phyloP scores from a whole-genome alignment of 2,888 invertebrate genomes.

The Oscheius sp. region DNA sequence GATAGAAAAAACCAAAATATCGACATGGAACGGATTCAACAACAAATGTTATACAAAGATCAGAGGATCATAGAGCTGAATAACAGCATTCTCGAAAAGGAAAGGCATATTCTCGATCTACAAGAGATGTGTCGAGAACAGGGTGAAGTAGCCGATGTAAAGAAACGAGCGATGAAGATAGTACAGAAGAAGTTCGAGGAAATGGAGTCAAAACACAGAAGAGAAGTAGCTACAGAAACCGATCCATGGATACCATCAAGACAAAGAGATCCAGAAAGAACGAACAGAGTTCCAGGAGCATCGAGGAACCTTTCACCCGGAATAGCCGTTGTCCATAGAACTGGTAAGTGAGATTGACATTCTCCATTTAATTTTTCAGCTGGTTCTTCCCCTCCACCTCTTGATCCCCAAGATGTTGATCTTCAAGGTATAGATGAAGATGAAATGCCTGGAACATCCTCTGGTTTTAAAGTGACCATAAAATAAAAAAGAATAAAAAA shows the following conservation, averaged over 20 bases:
- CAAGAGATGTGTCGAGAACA: conserved; percentile 73
- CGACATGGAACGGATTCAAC: conserved; percentile 48
- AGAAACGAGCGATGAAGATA: conserved; percentile 63
- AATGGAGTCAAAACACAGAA: conserved; percentile 37
- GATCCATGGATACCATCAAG: conserved; percentile 31
- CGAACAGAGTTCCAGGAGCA: neutral
- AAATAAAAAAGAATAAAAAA: neutral
- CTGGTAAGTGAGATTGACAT: neutral
- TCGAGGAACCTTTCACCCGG: conserved; percentile 47
- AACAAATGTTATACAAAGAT: conserved; percentile 72
- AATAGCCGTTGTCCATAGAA: conserved; percentile 43
- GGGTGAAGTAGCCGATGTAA: conserved; percentile 64
- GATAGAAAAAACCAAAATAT: conserved; percentile 15
- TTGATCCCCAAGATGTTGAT: conserved; percentile 50
- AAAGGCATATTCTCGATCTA: conserved; percentile 81
- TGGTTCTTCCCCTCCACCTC: conserved; percentile 54
- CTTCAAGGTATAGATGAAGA: conserved; percentile 24
- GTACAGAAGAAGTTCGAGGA: conserved; percentile 58
- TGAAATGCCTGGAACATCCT: conserved; percentile 32
- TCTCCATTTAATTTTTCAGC: neutral
- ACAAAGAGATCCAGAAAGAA: neutral
- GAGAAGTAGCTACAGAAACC: conserved; percentile 52
- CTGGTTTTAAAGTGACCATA: conserved; percentile 4
- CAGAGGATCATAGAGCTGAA: conserved; percentile 78
- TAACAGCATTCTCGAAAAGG: conserved; percentile 80